Evolutionary conservation across 2,113 vertebrate genomes (phyloP), one percentile per base, ranked within the genome.

Genomic region (Esox niger): DNA sequence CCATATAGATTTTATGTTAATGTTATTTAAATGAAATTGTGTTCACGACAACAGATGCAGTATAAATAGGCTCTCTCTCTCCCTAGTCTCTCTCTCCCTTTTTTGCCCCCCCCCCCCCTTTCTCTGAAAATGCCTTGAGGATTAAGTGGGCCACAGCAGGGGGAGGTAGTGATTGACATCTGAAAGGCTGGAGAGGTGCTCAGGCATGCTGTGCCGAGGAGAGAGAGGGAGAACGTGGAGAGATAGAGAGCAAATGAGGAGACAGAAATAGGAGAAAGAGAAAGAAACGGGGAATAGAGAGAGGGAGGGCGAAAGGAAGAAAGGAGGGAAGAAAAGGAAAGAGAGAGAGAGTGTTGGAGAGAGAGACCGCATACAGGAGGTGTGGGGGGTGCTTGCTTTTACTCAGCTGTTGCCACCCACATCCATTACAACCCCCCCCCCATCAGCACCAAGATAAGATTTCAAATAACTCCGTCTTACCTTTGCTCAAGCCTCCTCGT

Each of bases 51-150:
- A n/a, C n/a, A n/a, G n/a, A n/a, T n/a, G n/a, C n/a, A n/a, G n/a
- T n/a, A n/a, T n/a, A n/a, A n/a, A n/a, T n/a, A n/a, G n/a, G n/a
- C n/a, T n/a, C n/a, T n/a, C n/a, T n/a, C n/a, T 33, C 66, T 68
- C 78, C 23, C 52, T 43, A 43, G 11, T 25, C 65, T 66, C 38
- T 7, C 43, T 35, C 64, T 66, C 46, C 69, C 64, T 65, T n/a
- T n/a, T n/a, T n/a, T n/a, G n/a, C n/a, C n/a, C n/a, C n/a, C n/a
- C n/a, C n/a, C n/a, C n/a, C n/a, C n/a, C n/a, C n/a, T n/a, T 79
- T 84, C 73, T 79, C 72, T 83, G 83, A 87, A 90, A 90, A 91
- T 90, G 89, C 88, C 89, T 88, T 79, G 69, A 87, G 90, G 89
- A 92, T 92, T 92, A 91, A 81, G 83, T 88, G 86, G 87, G 85